These are phyloP conservation scores for Ptychodera flava DNA, from an alignment of 35 echinoderm and acorn worm genomes.

Conservation along the genomic window DNA sequence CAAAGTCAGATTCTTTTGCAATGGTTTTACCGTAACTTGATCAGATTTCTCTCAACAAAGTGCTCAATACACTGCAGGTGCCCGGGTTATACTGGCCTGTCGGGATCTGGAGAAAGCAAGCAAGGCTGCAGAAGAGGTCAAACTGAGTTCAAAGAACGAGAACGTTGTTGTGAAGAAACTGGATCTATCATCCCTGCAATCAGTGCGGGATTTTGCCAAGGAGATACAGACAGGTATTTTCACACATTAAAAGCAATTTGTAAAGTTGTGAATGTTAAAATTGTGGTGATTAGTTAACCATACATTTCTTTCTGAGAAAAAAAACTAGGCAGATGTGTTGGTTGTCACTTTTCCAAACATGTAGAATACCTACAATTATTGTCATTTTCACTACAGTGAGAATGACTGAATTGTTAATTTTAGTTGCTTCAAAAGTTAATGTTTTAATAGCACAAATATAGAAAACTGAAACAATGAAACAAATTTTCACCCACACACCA, in stretches of 20 bases:
- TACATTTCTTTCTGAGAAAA: background rate
- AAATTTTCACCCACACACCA: too few species aligned
- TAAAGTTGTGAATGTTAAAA: background rate
- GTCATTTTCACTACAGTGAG: background rate
- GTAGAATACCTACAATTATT: background rate
- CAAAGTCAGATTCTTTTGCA: background rate
- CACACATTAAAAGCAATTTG: too few species aligned
- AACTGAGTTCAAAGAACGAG: conserved; percentile 30
- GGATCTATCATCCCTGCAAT: conserved; percentile 64
- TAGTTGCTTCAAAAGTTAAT: too few species aligned
- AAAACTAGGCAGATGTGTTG: background rate
- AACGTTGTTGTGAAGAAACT: conserved; percentile 47
- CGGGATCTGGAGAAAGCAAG: conserved; percentile 50
- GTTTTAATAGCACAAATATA: too few species aligned
- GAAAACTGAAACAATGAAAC: too few species aligned
- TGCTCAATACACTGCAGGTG: conserved; percentile 21
- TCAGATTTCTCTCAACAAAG: background rate
- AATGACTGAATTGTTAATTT: background rate
- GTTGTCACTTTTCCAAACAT: background rate
- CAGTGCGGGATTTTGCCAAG: conserved; percentile 48
- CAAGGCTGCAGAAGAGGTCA: conserved; percentile 36
- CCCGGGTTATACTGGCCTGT: conserved; percentile 68
- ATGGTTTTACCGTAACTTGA: background rate
- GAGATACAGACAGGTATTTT: conserved; percentile 6
- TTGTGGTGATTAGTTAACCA: background rate